Evolutionary conservation across 1,140 invertebrate species (phyloP).

Genomic region (Drosophila bocqueti): DNA sequence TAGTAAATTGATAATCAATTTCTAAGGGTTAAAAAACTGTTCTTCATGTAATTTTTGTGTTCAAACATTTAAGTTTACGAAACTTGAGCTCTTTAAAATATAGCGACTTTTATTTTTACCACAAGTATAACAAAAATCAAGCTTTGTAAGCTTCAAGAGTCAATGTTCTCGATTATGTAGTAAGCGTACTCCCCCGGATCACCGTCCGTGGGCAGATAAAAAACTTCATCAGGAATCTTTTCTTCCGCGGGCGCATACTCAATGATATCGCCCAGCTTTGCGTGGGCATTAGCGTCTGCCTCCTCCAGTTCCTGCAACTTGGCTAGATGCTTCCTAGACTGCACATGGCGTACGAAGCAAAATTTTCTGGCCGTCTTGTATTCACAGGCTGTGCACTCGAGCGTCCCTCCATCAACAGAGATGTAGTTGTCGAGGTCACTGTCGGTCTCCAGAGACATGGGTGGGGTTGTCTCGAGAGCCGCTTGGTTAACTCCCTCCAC

Average conservation of each 20-base stretch:
- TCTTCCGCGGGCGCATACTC: constrained; percentile 24
- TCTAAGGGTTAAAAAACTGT: background rate
- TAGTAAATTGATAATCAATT: background rate
- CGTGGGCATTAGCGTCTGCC: constrained; percentile 1
- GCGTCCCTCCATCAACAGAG: background rate
- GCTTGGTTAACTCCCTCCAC: background rate
- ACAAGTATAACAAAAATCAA: background rate
- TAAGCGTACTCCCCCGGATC: constrained; percentile 14
- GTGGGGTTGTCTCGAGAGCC: background rate
- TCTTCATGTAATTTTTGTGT: no score
- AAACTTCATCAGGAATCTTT: constrained; percentile 12
- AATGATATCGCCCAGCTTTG: background rate
- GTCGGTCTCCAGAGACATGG: constrained; percentile 2
- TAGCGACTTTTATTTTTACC: background rate
- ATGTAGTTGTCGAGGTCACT: background rate
- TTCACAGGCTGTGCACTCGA: constrained; percentile 26
- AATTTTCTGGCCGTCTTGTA: constrained; percentile 34
- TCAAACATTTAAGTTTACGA: background rate
- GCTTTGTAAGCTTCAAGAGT: background rate
- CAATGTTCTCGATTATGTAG: constrained; percentile 21
- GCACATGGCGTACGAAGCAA: constrained; percentile 36
- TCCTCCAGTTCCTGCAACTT: constrained; percentile 12
- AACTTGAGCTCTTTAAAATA: background rate
- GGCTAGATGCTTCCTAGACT: constrained; percentile 8
- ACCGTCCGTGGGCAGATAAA: constrained; percentile 26